Base-by-base conservation (phyloP, 2,113 vertebrate species). In the Heterotis niloticus region DNA sequence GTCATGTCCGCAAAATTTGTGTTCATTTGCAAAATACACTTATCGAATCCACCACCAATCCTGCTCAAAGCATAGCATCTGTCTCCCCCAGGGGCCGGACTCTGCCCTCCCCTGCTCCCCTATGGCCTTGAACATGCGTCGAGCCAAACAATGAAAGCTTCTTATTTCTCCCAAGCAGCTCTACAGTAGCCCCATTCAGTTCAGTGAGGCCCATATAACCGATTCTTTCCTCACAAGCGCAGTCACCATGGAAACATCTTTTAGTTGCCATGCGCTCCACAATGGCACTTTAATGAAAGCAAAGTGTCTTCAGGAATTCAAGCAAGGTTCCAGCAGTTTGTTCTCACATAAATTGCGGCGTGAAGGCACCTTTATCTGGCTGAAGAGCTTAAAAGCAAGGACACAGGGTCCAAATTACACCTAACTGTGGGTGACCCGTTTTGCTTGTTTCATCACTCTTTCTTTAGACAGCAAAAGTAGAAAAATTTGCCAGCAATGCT, bases 161-260 rank as follows among this genome's bases (percentile, higher is more conserved):
- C 56, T 56, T 64, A 26, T 56, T 76, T 69, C 74, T 60, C 29
- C 24, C 68, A 69, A 69, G 18, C 10, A 14, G n/a, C 26, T 44
- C 51, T 23, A 78, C 18, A 68, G 28, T 16, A 78, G 59, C 76
- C 64, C 59, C 78, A 85, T 80, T 82, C 76, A 75, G 66, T 78
- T 83, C 86, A 28, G 75, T 26, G 4, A 54, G 18, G 65, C 81
- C 76, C 82, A 85, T 88, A 85, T 81, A 86, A 86, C 83, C 86
- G 86, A 86, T 88, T 84, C 86, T 86, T 82, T 82, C 86, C 80
- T 70, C 83, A 82, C 84, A 85, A 88, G 89, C 86, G 81, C 85
- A 78, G 87, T 92, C 86, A 80, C 91, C 91, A 93, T 92, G 90
- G 92, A 88, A 92, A 93, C 91, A 82, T 86, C 83, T 79, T 78